phyloP scores from a whole-genome alignment of 2,113 vertebrate genomes.

The Anseranas semipalmata region DNA sequence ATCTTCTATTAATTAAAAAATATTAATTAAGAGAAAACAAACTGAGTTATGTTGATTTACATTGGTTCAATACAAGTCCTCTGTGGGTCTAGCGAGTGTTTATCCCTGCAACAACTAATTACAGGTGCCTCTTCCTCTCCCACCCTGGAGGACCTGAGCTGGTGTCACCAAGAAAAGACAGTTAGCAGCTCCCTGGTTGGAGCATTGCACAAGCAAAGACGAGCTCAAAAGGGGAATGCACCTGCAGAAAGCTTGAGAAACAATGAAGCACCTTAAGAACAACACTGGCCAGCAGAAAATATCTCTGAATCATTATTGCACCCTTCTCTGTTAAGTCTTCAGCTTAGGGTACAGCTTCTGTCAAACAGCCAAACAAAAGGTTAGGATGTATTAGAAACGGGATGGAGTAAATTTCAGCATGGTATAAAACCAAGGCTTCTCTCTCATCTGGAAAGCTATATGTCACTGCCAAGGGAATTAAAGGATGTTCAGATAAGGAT shows the following conservation, averaged over 20 bases:
- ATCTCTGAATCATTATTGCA: not conserved
- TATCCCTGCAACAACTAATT: not conserved
- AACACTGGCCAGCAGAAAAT: not conserved
- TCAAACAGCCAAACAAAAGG: constrained; percentile 47
- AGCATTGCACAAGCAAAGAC: not conserved
- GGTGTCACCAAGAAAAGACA: not conserved
- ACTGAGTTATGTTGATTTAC: not conserved
- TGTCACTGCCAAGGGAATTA: constrained; percentile 68
- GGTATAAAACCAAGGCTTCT: constrained; percentile 55
- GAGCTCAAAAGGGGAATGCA: not conserved
- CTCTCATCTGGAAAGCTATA: constrained; percentile 58
- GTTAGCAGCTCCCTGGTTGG: not conserved
- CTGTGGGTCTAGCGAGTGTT: not conserved
- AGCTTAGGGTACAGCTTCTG: not conserved
- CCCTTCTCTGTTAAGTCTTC: constrained; percentile 1
- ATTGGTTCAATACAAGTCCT: not conserved
- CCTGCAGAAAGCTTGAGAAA: constrained; percentile 3
- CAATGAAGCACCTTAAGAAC: not conserved
- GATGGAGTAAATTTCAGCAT: constrained; percentile 33
- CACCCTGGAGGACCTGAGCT: not conserved
- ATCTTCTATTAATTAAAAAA: not conserved
- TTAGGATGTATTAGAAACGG: constrained; percentile 36
- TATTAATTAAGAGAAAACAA: not conserved
- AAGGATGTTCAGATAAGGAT: constrained; percentile 69
- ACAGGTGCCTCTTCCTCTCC: not conserved